Evolutionary conservation across 92 coral and sea anemone genomes (phyloP).

Genomic region (Epizoanthus ramosus): DNA sequence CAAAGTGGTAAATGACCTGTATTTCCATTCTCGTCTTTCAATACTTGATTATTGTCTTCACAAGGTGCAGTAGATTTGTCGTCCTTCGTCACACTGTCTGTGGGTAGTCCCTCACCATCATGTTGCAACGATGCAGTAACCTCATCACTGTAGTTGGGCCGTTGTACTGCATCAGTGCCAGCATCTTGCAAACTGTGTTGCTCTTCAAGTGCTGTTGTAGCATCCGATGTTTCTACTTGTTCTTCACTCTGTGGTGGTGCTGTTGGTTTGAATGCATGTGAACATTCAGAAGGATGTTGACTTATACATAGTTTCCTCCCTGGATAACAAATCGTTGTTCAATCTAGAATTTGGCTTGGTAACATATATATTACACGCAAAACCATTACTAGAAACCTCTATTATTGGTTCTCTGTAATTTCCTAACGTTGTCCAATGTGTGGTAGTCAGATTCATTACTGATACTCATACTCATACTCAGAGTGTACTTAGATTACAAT

Average conservation of each 20-base stretch:
- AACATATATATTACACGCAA: too few species aligned
- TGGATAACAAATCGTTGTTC: too few species aligned
- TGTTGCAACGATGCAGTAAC: background rate
- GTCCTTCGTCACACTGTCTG: background rate
- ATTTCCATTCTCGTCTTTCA: background rate
- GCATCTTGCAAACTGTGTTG: background rate
- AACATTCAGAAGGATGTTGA: background rate
- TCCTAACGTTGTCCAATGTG: too few species aligned
- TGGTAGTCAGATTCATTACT: too few species aligned
- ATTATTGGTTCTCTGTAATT: too few species aligned
- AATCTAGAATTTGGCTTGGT: too few species aligned
- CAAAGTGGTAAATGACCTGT: background rate
- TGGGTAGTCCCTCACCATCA: background rate
- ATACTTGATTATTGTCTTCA: background rate
- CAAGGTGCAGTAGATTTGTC: background rate
- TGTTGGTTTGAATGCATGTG: background rate
- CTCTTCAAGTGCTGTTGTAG: background rate
- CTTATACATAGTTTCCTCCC: background rate
- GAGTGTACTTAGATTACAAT: too few species aligned
- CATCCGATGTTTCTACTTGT: background rate
- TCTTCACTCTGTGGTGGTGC: background rate
- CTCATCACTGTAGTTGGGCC: background rate
- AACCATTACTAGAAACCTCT: too few species aligned
- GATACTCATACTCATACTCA: too few species aligned
- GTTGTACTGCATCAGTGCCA: background rate